Conservation (phyloP, 2,888 invertebrate species). For the Girardia tigrina region DNA sequence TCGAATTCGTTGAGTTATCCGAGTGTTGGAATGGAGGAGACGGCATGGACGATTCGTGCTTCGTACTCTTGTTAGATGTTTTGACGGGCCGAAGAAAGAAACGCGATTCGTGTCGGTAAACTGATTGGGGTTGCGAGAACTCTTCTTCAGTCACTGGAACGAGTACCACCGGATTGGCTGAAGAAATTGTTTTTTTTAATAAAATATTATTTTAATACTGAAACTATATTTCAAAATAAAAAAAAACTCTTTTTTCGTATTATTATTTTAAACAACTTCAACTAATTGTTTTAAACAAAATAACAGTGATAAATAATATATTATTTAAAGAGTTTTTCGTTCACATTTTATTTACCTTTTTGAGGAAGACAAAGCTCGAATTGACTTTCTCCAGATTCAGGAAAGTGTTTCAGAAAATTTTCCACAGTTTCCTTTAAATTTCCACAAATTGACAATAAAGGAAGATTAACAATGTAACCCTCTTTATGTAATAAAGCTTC, state of each 20-base stretch:
- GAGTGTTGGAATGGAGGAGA: neutral
- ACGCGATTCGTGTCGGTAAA: neutral
- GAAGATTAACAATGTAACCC: neutral
- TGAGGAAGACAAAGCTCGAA: constrained; percentile 5
- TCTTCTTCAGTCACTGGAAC: neutral
- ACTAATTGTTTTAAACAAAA: too few species aligned
- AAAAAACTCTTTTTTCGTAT: too few species aligned
- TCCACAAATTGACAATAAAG: neutral
- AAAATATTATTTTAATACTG: too few species aligned
- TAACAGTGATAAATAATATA: too few species aligned
- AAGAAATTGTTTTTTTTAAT: neutral
- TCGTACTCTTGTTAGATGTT: neutral
- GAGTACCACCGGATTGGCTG: constrained; percentile 23
- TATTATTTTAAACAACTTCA: too few species aligned
- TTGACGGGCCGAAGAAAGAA: neutral
- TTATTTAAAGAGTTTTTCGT: neutral
- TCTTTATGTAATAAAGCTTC: neutral
- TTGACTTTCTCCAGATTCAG: neutral
- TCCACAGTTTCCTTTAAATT: neutral
- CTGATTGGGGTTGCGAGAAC: neutral
- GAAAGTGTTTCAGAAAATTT: neutral
- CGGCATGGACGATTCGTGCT: neutral
- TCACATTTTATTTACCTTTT: neutral
- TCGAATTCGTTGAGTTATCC: neutral
- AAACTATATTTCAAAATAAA: too few species aligned